Percentiles rank a stretch among this genome's conserved stretches.
phyloP scores from a whole-genome alignment of 2,113 vertebrate genomes.

The Gorsachius goisagi region DNA sequence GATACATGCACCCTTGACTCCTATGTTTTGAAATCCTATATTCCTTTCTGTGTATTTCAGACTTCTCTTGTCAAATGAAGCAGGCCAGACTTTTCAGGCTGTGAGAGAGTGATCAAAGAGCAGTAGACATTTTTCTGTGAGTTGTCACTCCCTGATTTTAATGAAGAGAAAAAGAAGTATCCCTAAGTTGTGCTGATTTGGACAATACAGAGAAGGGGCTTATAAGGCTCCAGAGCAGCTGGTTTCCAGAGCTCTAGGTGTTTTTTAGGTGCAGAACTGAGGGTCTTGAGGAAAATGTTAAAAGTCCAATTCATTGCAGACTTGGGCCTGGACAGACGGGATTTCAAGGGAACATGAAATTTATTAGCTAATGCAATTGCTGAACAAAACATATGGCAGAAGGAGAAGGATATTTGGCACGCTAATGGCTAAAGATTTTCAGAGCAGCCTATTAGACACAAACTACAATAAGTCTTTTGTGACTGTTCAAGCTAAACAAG shows the following conservation, averaged over 20 bases:
- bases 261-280: conserved; percentile 7
- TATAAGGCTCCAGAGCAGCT: neutral
- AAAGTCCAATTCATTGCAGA: neutral
- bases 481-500: conserved; percentile 50
- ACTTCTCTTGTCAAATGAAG: neutral
- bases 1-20: accelerated
- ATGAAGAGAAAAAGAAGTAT: neutral
- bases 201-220: neutral
- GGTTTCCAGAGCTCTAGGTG: neutral
- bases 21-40: neutral
- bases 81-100: neutral
- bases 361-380: conserved; percentile 35
- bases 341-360: neutral
- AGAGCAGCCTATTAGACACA: conserved; percentile 49
- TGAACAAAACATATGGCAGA: neutral
- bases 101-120: neutral
- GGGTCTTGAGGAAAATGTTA: neutral
- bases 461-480: conserved; percentile 61
- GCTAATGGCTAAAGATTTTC: conserved; percentile 41
- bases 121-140: neutral
- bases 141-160: neutral
- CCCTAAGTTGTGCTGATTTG: neutral
- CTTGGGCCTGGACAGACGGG: neutral
- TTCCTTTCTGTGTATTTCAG: neutral
- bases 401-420: conserved; percentile 15